A percentile compares a stretch with the other conserved stretches of the same genome.
phyloP scores from a whole-genome alignment of 2,888 invertebrate genomes.

The Stenodema calcarata region DNA sequence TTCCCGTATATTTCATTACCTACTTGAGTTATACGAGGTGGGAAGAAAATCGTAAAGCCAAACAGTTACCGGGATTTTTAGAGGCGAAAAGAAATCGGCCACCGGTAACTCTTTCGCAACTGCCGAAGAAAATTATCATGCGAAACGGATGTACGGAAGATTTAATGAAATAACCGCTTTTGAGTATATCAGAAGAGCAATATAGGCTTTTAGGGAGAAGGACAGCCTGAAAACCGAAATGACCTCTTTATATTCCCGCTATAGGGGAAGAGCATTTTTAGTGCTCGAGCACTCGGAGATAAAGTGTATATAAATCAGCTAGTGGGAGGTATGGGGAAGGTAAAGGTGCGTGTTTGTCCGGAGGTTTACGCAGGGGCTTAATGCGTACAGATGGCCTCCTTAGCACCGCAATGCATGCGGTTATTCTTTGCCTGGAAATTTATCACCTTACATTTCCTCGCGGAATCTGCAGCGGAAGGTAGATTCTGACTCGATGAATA shows the following conservation, averaged over 20 bases:
- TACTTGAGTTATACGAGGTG: neutral
- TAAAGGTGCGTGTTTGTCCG: conserved; percentile 30
- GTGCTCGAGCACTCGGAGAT: conserved; percentile 31
- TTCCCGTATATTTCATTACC: neutral
- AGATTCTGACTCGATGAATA: neutral
- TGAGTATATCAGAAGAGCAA: conserved; percentile 23
- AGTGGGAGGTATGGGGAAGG: neutral
- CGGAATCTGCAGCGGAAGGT: neutral
- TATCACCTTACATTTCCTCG: conserved; percentile 5
- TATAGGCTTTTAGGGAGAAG: conserved; percentile 7
- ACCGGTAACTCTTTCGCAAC: neutral
- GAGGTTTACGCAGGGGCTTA: conserved; percentile 37
- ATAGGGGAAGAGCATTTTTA: conserved; percentile 39
- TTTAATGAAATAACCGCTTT: conserved; percentile 24
- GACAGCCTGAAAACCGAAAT: neutral
- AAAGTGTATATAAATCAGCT: conserved; percentile 45
- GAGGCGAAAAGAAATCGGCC: neutral
- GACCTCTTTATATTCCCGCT: conserved; percentile 42
- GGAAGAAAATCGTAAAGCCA: neutral
- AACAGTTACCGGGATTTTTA: neutral
- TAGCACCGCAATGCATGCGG: conserved; percentile 40
- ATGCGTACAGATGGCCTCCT: conserved; percentile 48
- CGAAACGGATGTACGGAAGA: conserved; percentile 32
- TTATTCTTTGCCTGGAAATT: conserved; percentile 32
- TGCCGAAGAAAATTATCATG: conserved; percentile 32